Evolutionary conservation across 1,140 invertebrate genomes (phyloP), one percentile per base, ranked within the genome.

Genomic region (Megathymus violae): DNA sequence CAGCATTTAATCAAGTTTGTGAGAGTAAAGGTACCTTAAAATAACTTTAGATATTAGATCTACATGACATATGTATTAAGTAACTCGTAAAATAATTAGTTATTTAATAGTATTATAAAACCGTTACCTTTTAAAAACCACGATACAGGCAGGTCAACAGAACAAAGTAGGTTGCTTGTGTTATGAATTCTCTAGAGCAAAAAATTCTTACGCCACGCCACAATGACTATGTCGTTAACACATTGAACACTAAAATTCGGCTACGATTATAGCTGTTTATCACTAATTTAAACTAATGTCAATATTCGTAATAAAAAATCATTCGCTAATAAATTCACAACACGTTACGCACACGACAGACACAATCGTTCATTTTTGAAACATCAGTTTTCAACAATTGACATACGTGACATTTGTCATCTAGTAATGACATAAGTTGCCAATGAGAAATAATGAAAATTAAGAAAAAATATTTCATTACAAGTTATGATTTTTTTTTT

Each of bases 121-220:
- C 84, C 81, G 81, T 89, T 89, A 89, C 86, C 86, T 87, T 89
- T 85, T 79, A 78, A 82, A 85, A 85, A 85, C 73, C 82, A 78
- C 78, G 79, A 77, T 78, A 66, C 65, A 80, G 72, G 67, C 83
- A 85, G 76, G 80, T 82, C 80, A 77, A 78, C 84, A 82, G 79
- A 86, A 89, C 82, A 82, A 88, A 80, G 78, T 87, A 85, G 74
- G 77, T 78, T 78, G 76, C 74, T 71, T 78, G 73, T 71, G 72
- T 71, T 74, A 71, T 67, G 64, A 74, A 76, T 63, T 65, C 19
- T 59, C 43, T 73, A 74, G 62, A 75, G 71, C 67, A 77, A 83
- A 74, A n/a, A 75, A 78, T 67, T 70, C 76, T 78, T 74, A 62
- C 70, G 69, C 62, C 71, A 67, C 62, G 65, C 70, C 75, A 76